Base-by-base conservation (phyloP, 2,888 invertebrate genomes). In the Parascotia fuliginaria region DNA sequence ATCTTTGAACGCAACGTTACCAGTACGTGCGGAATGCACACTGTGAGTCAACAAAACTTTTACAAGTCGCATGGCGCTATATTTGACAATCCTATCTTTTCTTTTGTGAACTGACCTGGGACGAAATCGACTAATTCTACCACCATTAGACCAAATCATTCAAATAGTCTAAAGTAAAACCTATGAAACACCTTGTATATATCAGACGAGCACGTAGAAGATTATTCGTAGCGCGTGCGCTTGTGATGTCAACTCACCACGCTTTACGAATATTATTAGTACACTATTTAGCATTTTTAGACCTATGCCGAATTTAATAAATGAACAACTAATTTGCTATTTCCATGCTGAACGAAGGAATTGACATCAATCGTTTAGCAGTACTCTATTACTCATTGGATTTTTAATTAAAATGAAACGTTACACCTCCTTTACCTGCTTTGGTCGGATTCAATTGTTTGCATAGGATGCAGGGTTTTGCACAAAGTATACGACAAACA, bases 181-280 rank as follows among this genome's bases (percentile, higher is more conserved):
- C 24, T 24, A 15, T 16, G 16, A 5, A 13, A 33, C 9, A 12
- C 11, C 1, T 46, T 42, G 60, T 65, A 66, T 40, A 29, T 42
- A 41, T 58, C 50, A 48, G 44, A 37, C 48, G 42, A 58, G 53
- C 62, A 56, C 65, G 60, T 66, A 59, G 73, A 71, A 80, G 66
- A 49, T 77, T 83, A 89, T 90, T 78, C 89, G 77, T 60, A 57
- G 78, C 87, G 89, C 89, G 89, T 88, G 83, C 87, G 81, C 82
- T 62, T 79, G 77, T 55, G 68, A 82, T 79, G 83, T 63, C 69
- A 53, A 57, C 62, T 37, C 46, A 73, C 72, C 56, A 55, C 71
- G 72, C 74, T 77, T 71, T 74, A 70, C 75, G 89, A 82, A 89
- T 88, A 81, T 60, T 60, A 84, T 86, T 85, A 83, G 16, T 13